These are phyloP conservation scores for Ligdia adustata DNA, from an alignment of 2,888 invertebrate species.

Conservation along the genomic window DNA sequence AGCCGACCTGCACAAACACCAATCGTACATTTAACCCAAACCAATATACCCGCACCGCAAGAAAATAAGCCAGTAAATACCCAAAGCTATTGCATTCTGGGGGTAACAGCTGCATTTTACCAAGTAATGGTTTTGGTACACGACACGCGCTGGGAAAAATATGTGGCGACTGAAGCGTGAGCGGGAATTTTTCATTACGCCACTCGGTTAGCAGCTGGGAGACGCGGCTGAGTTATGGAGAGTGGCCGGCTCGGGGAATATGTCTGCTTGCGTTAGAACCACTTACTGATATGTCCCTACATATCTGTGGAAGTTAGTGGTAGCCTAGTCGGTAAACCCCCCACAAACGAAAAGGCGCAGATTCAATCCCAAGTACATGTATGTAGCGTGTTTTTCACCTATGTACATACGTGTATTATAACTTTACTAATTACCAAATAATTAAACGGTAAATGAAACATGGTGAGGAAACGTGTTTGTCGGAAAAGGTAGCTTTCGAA, in stretches of 20 bases:
- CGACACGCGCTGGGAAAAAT: slow-evolving; percentile 18
- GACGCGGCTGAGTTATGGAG: slow-evolving; percentile 14
- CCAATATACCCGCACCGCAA: slow-evolving; percentile 7
- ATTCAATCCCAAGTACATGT: too few relatives aligned
- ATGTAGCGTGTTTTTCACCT: too few relatives aligned
- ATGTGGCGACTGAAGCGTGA: slow-evolving; percentile 16
- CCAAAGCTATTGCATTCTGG: slow-evolving; percentile 24
- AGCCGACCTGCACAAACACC: neutral
- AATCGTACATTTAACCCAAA: neutral
- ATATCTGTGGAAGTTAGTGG: too few relatives aligned
- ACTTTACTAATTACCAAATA: too few relatives aligned
- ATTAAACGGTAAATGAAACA: too few relatives aligned
- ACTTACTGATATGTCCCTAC: too few relatives aligned
- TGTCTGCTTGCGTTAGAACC: neutral
- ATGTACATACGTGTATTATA: too few relatives aligned
- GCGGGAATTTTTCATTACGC: slow-evolving; percentile 31
- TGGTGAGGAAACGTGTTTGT: too few relatives aligned
- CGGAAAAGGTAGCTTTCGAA: too few relatives aligned
- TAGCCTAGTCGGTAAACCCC: too few relatives aligned
- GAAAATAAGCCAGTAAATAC: slow-evolving; percentile 22
- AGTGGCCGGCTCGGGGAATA: slow-evolving; percentile 1
- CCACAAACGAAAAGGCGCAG: too few relatives aligned
- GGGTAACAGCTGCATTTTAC: slow-evolving; percentile 30
- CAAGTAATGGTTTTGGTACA: slow-evolving; percentile 29
- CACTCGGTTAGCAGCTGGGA: slow-evolving; percentile 16